A percentile compares a stretch with the other conserved stretches of the same genome.
Evolutionary conservation across 2,797 vertebrate species (phyloP).

Genomic region (Neomorphus geoffroyi): DNA sequence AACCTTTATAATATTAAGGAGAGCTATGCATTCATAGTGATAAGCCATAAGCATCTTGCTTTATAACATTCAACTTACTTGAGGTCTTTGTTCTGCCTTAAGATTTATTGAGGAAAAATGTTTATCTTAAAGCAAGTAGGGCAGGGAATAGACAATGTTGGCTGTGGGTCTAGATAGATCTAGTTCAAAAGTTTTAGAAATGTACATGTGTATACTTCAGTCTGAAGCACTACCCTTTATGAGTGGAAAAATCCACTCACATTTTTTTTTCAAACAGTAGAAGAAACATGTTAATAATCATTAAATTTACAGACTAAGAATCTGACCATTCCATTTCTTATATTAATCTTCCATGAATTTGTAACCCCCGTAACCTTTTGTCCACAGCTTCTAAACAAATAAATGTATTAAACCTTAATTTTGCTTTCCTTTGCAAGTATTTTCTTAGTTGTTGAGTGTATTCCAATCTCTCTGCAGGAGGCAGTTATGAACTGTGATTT

Average conservation of each 20-base stretch:
- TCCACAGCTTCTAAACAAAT: neutral
- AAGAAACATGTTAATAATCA: neutral
- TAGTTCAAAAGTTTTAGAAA: neutral
- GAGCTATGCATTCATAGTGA: neutral
- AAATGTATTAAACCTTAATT: neutral
- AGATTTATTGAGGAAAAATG: neutral
- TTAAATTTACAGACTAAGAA: neutral
- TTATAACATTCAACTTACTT: neutral
- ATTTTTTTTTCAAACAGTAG: neutral
- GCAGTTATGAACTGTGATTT: constrained; percentile 12
- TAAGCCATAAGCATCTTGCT: neutral
- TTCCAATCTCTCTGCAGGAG: constrained; percentile 1
- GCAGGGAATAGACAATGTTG: neutral
- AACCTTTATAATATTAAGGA: neutral
- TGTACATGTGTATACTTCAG: neutral
- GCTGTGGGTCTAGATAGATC: neutral
- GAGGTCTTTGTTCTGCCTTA: neutral
- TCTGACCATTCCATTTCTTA: neutral
- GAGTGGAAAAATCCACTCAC: neutral
- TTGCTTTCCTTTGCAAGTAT: neutral
- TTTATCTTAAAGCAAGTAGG: neutral
- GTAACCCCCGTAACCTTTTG: neutral
- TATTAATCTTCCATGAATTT: neutral
- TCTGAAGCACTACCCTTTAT: neutral
- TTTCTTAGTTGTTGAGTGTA: neutral